Percentiles rank a stretch among this genome's conserved stretches.
Evolutionary conservation across 2,113 vertebrate species (phyloP).

Genomic region (Cyprinus carpio): DNA sequence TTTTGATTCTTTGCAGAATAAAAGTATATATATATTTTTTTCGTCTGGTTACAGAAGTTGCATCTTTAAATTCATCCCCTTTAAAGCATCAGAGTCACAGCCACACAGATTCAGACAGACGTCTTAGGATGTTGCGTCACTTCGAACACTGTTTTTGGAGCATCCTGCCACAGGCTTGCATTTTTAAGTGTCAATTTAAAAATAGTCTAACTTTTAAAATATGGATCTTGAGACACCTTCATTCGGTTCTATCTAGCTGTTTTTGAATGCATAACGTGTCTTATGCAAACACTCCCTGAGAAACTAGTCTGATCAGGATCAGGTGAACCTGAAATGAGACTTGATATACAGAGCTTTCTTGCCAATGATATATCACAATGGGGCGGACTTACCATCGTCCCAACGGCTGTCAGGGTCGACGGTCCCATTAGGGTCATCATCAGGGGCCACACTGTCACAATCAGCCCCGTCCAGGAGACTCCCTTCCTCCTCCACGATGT

Average conservation of each 20-base stretch:
- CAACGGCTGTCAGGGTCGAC: constrained; percentile 74
- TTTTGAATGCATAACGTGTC: neutral
- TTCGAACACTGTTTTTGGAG: neutral
- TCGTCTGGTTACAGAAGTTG: too few relatives aligned
- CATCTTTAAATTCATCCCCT: too few relatives aligned
- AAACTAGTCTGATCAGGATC: constrained; percentile 4
- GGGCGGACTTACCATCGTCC: constrained; percentile 80
- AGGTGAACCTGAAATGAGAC: neutral
- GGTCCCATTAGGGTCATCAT: constrained; percentile 81
- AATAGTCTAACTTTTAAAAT: neutral
- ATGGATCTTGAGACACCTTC: neutral
- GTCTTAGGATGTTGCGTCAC: neutral
- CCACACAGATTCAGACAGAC: neutral
- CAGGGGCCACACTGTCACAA: constrained; percentile 84
- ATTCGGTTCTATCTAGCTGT: neutral
- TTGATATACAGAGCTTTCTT: neutral
- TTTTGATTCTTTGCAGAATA: too few relatives aligned
- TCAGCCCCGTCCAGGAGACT: constrained; percentile 88
- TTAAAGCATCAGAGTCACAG: neutral
- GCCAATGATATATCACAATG: neutral
- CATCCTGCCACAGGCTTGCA: neutral
- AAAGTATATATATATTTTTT: too few relatives aligned
- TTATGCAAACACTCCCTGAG: neutral
- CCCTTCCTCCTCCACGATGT: constrained; percentile 96
- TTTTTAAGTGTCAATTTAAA: neutral